Base-by-base conservation (phyloP, 2,888 invertebrate genomes). In the Nephrocerus scutellatus region DNA sequence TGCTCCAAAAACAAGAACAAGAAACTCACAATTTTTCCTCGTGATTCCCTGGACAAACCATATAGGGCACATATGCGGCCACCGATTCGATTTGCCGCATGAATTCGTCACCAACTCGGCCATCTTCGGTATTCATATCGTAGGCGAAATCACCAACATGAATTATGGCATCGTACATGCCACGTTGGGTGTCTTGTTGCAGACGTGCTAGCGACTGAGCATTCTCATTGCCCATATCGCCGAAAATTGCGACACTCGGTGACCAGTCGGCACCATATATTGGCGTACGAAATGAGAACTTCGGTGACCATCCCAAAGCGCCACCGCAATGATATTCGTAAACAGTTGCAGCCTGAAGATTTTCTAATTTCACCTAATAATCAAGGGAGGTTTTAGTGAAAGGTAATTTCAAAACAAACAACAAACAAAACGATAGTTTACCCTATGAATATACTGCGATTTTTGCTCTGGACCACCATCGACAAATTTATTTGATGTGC, bases 121-220 rank as follows among this genome's bases (percentile, higher is more conserved):
- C 92, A 60, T 91, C 74, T 47, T 87, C 74, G 52, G 79, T 72
- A 66, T 89, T 74, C 89, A 95, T 87, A 68, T 95, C 89, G 67
- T 95, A 95, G 1, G 92, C 95, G 70, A 95, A 91, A 72, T 95
- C 95, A 0, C 92, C 92, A 25, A 93, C 87, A 71, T 95, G 95
- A 37, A 95, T 75, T 36, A 90, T 79, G 40, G 86, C 79, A 74
- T 95, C 89, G 65, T 90, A 92, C 60, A 81, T 69, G 13, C 80
- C 83, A 23, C 76, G 72, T 57, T 89, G 82, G 0, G 85, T 77
- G 59, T 95, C 92, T 56, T 83, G 74, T 70, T 92, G 91, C 7
- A 97, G 70, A 48, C 86, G 75, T 0, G 82, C 76, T 42, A 96
- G 71, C 1, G 93, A 89, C 68, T 77, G 72, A 1, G 92, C 90